Evolutionary conservation across 2,888 invertebrate genomes (phyloP).

Genomic region (Rhopalosiphum nymphaeae): DNA sequence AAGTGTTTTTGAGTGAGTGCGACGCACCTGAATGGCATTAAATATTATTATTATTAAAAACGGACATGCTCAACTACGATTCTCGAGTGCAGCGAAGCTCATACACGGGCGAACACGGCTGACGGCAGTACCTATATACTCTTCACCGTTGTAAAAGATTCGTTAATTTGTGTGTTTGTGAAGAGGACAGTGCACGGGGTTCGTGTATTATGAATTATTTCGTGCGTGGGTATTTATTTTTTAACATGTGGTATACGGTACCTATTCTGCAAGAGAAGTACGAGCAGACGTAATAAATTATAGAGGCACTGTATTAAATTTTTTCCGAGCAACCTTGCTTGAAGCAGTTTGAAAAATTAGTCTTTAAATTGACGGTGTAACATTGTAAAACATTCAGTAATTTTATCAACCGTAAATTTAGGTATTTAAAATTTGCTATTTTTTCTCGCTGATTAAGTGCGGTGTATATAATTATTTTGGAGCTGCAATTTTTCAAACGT

Average conservation of each 20-base stretch:
- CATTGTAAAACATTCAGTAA: background rate
- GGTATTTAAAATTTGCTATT: background rate
- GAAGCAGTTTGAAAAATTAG: background rate
- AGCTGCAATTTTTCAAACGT: background rate
- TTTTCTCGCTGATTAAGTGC: background rate
- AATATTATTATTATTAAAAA: background rate
- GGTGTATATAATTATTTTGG: background rate
- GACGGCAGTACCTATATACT: background rate
- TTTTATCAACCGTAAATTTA: background rate
- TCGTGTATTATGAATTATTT: background rate
- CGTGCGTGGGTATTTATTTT: background rate
- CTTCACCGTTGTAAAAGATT: background rate
- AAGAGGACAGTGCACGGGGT: background rate
- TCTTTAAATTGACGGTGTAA: background rate
- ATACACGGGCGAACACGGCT: background rate
- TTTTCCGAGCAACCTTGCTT: background rate
- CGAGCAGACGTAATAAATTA: background rate
- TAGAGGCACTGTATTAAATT: background rate
- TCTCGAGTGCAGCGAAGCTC: background rate
- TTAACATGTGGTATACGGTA: background rate
- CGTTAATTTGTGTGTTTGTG: background rate
- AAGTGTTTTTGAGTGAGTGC: background rate
- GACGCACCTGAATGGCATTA: background rate
- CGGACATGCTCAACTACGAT: background rate
- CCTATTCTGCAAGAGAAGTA: background rate